phyloP scores from a whole-genome alignment of 2,113 vertebrate species.

The Crypturellus undulatus region DNA sequence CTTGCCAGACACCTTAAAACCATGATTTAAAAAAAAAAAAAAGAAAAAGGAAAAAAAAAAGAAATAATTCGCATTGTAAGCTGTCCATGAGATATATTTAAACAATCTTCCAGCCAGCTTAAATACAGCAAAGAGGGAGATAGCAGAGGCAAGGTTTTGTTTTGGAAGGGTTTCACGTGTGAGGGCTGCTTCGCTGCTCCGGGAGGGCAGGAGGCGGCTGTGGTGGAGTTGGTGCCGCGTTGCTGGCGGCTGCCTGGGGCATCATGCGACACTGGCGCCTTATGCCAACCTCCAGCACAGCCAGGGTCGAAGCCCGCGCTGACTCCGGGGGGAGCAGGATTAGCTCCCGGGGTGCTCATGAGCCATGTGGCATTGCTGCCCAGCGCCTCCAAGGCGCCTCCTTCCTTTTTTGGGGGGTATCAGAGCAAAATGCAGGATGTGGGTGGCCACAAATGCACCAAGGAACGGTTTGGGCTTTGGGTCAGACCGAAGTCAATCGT shows the following conservation, averaged over 20 bases:
- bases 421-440: background rate
- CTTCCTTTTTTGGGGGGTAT: background rate
- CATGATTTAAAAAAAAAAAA: background rate
- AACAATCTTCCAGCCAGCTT: constrained; percentile 29
- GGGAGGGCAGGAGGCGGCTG: background rate
- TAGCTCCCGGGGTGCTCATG: background rate
- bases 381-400: background rate
- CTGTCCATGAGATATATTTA: constrained; percentile 25
- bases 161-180: background rate
- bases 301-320: background rate
- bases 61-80: constrained; percentile 50
- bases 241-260: background rate
- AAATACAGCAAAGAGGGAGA: background rate
- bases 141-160: background rate
- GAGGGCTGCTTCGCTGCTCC: no score
- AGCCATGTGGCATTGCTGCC: background rate
- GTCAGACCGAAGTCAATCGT: background rate
- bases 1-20: constrained; percentile 29
- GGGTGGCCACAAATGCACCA: background rate
- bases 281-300: background rate
- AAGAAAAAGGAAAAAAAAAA: constrained; percentile 39
- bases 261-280: background rate
- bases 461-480: background rate
- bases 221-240: no score
- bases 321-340: background rate